These are phyloP conservation scores for Emydoidea blandingii DNA, from an alignment of 2,797 vertebrate genomes.

Conservation along the genomic window DNA sequence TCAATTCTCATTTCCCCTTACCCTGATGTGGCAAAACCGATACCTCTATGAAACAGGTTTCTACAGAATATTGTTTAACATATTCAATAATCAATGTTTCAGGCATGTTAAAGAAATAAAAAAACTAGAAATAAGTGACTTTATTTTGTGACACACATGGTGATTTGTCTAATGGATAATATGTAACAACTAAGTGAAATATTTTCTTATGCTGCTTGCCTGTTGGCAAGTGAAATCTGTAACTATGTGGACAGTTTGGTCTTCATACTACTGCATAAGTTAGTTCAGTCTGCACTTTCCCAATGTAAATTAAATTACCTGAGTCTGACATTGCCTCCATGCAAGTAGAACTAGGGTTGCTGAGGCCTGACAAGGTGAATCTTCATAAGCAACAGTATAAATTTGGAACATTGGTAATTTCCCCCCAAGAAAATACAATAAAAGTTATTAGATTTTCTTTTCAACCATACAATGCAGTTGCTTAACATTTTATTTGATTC, in stretches of 20 bases:
- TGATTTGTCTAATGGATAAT: background rate
- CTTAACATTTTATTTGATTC: background rate
- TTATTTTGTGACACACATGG: background rate
- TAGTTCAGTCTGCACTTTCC: background rate
- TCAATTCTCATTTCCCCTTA: background rate
- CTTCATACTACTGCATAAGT: background rate
- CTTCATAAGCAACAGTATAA: background rate
- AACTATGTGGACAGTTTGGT: background rate
- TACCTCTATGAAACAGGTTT: background rate
- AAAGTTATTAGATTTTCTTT: background rate
- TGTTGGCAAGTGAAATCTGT: background rate
- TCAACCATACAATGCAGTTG: too few species aligned
- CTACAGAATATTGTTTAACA: background rate
- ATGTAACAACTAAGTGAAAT: background rate
- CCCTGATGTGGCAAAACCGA: background rate
- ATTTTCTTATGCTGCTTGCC: background rate
- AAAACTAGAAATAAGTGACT: background rate
- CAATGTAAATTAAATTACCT: background rate
- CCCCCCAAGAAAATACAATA: background rate
- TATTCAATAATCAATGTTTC: background rate
- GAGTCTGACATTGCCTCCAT: background rate
- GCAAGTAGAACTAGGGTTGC: background rate
- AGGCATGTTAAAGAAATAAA: background rate
- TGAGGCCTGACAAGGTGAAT: background rate
- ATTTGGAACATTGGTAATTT: background rate